Conservation (phyloP, 2,113 vertebrate species). For the Pluvianellus socialis region DNA sequence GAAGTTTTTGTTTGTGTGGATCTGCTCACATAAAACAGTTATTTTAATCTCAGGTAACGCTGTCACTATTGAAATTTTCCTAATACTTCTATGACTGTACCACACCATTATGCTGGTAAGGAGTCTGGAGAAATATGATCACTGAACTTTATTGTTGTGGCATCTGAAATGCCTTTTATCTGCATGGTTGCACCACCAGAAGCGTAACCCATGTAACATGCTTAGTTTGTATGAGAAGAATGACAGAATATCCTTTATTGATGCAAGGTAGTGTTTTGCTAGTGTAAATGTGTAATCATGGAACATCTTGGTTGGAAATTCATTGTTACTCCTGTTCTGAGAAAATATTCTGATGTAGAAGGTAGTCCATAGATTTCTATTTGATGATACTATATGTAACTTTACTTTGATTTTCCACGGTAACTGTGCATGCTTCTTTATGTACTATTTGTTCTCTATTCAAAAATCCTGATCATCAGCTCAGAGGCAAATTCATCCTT, state of each 20-base stretch:
- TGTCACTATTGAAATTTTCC: neutral
- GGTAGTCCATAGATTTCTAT: neutral
- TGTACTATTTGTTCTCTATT: neutral
- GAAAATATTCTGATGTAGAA: neutral
- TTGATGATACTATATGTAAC: neutral
- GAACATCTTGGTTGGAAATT: neutral
- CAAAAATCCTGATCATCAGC: neutral
- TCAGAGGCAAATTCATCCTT: neutral
- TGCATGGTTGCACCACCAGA: neutral
- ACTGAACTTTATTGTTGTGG: neutral
- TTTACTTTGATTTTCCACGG: neutral
- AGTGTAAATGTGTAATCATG: neutral
- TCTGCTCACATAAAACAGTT: neutral
- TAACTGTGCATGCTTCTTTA: neutral
- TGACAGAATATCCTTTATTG: neutral
- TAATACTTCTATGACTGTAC: slow-evolving; percentile 15
- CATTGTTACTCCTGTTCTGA: neutral
- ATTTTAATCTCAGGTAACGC: neutral
- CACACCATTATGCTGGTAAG: neutral
- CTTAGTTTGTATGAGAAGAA: neutral
- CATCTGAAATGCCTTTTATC: neutral
- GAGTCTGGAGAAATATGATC: neutral
- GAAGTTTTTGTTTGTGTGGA: neutral
- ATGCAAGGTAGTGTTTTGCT: neutral
- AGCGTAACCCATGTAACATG: neutral